Percentiles rank a stretch among this genome's conserved stretches.
Conservation (phyloP, 1,140 invertebrate species). For the Cotesia typhae region DNA sequence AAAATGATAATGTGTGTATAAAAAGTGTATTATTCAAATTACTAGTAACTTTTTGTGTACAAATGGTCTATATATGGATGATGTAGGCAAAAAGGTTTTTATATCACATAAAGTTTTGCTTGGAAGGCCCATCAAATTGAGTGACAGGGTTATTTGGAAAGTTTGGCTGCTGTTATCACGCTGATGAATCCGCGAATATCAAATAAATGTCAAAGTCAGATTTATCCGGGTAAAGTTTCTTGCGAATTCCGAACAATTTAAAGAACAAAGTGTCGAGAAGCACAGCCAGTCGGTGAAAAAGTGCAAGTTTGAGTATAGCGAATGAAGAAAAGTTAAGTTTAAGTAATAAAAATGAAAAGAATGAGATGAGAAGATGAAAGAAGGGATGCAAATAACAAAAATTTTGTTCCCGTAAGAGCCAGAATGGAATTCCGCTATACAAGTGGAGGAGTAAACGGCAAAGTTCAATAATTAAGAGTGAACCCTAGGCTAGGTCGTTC, state of each 20-base stretch:
- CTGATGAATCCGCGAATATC: slow-evolving; percentile 1
- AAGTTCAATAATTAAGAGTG: slow-evolving; percentile 40
- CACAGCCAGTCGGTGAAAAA: too few species aligned
- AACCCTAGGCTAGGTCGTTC: slow-evolving; percentile 24
- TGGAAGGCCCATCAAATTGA: not conserved
- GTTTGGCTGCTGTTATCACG: slow-evolving; percentile 8
- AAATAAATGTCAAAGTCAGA: slow-evolving; percentile 24
- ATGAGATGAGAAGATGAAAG: slow-evolving; percentile 13
- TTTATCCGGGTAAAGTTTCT: slow-evolving; percentile 11
- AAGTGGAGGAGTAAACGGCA: slow-evolving; percentile 33
- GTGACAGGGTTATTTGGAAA: slow-evolving; percentile 5
- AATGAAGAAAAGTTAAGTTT: not conserved
- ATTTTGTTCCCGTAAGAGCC: not conserved
- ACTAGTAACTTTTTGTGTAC: too few species aligned
- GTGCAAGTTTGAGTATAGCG: not conserved
- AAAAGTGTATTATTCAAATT: too few species aligned
- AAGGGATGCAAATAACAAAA: slow-evolving; percentile 24
- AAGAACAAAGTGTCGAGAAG: slow-evolving; percentile 1
- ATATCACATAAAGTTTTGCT: too few species aligned
- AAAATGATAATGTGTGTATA: too few species aligned
- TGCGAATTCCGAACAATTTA: slow-evolving; percentile 5
- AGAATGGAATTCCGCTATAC: slow-evolving; percentile 3
- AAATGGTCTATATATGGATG: too few species aligned
- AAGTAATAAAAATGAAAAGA: not conserved
- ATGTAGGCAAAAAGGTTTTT: too few species aligned